phyloP scores from a whole-genome alignment of 92 coral and sea anemone species.

The Porites rus region DNA sequence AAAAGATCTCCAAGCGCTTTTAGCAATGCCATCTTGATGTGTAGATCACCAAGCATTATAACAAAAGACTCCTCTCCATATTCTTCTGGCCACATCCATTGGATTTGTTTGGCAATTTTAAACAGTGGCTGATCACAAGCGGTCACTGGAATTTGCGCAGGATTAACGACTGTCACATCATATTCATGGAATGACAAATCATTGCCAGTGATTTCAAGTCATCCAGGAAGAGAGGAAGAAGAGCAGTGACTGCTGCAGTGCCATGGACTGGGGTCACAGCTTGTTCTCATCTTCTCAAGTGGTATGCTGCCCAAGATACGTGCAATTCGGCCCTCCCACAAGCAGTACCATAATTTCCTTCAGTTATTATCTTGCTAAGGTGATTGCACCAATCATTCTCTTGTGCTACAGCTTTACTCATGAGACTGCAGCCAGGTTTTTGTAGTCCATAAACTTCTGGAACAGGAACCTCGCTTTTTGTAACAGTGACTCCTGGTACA shows the following conservation, averaged over 20 bases:
- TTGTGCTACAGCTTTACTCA: neutral
- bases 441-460: neutral
- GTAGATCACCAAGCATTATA: conserved; percentile 37
- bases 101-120: conserved; percentile 56
- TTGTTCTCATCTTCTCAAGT: conserved; percentile 24
- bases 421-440: conserved; percentile 15
- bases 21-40: conserved; percentile 61
- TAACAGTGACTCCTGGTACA: conserved; percentile 21
- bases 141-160: conserved; percentile 30
- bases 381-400: too few species aligned
- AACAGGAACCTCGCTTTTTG: neutral
- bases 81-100: conserved; percentile 12
- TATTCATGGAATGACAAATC: conserved; percentile 41
- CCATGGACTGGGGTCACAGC: neutral
- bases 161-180: conserved; percentile 16
- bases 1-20: conserved; percentile 25
- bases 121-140: conserved; percentile 50
- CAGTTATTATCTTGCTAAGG: too few species aligned
- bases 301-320: conserved; percentile 43
- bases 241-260: conserved; percentile 23
- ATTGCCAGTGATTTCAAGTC: conserved; percentile 55
- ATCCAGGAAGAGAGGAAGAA: conserved; percentile 57
- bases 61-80: too few species aligned
- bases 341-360: neutral
- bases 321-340: neutral